Evolutionary conservation across 2,113 vertebrate genomes (phyloP).

Genomic region (Lamprologus speciosus): DNA sequence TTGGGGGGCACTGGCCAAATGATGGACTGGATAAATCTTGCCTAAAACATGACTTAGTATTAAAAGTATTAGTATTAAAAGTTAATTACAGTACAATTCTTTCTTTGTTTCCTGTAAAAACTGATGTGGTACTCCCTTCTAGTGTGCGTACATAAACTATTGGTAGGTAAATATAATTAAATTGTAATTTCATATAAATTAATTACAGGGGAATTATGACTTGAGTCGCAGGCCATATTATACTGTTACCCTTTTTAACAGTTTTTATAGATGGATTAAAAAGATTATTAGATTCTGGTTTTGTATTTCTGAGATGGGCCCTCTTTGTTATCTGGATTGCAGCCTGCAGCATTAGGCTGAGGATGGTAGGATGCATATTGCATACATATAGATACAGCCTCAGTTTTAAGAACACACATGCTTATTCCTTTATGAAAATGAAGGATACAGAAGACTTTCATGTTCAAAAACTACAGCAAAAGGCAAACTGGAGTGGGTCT

Average conservation of each 20-base stretch:
- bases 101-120: background rate
- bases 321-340: background rate
- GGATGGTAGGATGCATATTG: background rate
- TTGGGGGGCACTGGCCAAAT: background rate
- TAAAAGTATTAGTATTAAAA: background rate
- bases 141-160: fast-evolving
- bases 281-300: background rate
- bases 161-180: background rate
- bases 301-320: background rate
- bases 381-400: background rate
- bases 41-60: background rate
- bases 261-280: background rate
- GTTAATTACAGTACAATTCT: background rate
- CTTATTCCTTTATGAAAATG: fast-evolving
- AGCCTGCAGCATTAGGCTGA: background rate
- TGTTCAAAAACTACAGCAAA: background rate
- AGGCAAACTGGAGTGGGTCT: background rate
- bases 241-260: background rate
- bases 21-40: background rate
- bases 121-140: fast-evolving
- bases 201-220: background rate
- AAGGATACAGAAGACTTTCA: background rate
- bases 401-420: background rate
- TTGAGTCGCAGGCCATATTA: background rate
- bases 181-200: background rate